These are phyloP conservation scores for Diarsia mendica DNA, from an alignment of 2,888 invertebrate species.

Conservation along the genomic window DNA sequence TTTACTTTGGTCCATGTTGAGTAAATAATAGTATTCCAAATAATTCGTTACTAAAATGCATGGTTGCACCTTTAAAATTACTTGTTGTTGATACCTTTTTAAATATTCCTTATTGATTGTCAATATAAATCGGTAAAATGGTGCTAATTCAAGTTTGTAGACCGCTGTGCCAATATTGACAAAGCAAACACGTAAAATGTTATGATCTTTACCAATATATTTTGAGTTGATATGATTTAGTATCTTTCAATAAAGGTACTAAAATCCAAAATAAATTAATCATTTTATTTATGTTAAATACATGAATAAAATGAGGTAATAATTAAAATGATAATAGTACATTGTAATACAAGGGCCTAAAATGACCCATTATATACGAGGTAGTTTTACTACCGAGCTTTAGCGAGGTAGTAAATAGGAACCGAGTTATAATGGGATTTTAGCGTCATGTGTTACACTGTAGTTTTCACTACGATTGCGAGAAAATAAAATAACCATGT, in stretches of 20 bases:
- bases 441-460: too few relatives aligned
- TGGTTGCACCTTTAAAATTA: neutral
- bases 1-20: neutral
- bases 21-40: neutral
- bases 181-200: neutral
- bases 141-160: constrained; percentile 11
- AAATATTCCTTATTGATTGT: constrained; percentile 38
- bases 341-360: too few relatives aligned
- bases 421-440: too few relatives aligned
- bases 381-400: too few relatives aligned
- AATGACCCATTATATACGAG: too few relatives aligned
- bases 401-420: too few relatives aligned
- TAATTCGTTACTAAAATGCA: neutral
- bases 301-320: too few relatives aligned
- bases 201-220: neutral
- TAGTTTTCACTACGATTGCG: too few relatives aligned
- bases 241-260: neutral
- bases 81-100: neutral
- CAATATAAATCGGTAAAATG: constrained; percentile 7
- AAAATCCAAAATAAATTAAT: neutral
- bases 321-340: too few relatives aligned
- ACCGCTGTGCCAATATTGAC: constrained; percentile 11
- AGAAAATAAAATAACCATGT: too few relatives aligned
- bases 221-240: neutral
- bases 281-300: neutral